Conservation (phyloP, 2,797 vertebrate species). For the Acestrorhynchus altus region DNA sequence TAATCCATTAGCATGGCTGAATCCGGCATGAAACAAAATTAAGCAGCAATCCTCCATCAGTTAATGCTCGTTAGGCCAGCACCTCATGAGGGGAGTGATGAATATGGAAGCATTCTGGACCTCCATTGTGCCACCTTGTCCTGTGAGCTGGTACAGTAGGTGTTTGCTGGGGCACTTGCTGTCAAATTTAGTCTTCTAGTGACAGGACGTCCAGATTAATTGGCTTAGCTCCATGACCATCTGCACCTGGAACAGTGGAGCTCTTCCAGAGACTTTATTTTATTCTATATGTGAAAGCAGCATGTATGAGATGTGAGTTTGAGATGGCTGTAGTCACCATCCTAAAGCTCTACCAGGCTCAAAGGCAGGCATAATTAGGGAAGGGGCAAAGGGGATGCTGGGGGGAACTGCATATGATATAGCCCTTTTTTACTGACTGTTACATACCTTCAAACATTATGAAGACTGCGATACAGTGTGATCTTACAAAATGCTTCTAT, state of each 20-base stretch:
- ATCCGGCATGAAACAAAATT: conserved; percentile 40
- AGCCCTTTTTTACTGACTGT: too few species aligned
- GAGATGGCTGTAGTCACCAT: conserved; percentile 4
- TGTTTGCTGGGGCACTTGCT: conserved; percentile 1
- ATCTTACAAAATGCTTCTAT: too few species aligned
- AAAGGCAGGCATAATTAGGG: background rate
- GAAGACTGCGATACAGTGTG: too few species aligned
- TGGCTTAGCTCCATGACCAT: conserved; percentile 24
- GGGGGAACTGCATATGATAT: background rate
- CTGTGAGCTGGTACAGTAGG: background rate
- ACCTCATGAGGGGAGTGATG: background rate
- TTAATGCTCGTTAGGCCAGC: conserved; percentile 36
- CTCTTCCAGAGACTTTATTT: background rate
- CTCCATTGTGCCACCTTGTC: background rate
- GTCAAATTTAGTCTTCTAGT: background rate
- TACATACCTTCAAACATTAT: too few species aligned
- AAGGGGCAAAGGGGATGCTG: background rate
- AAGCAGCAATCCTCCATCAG: conserved; percentile 39
- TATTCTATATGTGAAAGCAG: background rate
- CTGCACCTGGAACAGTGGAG: conserved; percentile 31
- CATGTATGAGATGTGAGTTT: conserved; percentile 4
- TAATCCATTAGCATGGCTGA: conserved; percentile 48
- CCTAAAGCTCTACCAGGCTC: background rate
- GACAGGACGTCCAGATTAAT: conserved; percentile 37
- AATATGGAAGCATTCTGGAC: background rate